Percentiles rank a stretch among this genome's conserved stretches.
Conservation (phyloP, 2,113 vertebrate species). For the Equus quagga region DNA sequence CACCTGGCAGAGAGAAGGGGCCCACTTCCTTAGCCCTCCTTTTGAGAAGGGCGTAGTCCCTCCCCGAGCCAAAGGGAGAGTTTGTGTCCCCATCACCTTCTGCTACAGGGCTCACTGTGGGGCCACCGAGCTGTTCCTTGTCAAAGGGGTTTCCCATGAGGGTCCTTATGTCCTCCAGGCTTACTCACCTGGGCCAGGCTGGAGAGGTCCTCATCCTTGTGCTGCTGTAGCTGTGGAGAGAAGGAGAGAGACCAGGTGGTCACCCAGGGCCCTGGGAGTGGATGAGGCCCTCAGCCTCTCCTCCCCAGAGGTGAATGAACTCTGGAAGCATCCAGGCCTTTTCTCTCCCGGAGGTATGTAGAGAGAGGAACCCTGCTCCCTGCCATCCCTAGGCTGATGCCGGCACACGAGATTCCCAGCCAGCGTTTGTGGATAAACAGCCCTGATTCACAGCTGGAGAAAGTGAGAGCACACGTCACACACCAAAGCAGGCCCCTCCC, state of each 20-base stretch:
- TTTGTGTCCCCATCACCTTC: not conserved
- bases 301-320: not conserved
- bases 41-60: not conserved
- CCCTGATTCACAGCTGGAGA: not conserved
- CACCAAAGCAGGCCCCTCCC: not conserved
- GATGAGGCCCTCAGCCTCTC: not conserved
- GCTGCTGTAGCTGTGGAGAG: slow-evolving; percentile 94
- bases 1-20: not conserved
- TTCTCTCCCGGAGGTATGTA: not conserved
- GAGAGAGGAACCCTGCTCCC: not conserved
- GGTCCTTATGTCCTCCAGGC: not conserved
- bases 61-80: not conserved
- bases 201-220: slow-evolving; percentile 98
- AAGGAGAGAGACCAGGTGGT: not conserved
- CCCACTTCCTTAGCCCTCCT: not conserved
- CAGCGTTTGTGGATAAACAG: fast-evolving
- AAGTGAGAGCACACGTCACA: not conserved
- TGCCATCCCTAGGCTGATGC: not conserved
- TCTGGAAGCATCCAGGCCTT: not conserved
- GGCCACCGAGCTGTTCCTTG: not conserved
- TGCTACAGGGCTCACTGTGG: not conserved
- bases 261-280: not conserved
- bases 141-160: not conserved
- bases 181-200: slow-evolving; percentile 95
- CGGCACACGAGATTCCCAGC: not conserved